A percentile compares a stretch with the other conserved stretches of the same genome.
phyloP scores from a whole-genome alignment of 2,797 vertebrate species.

The Smutsia gigantea region DNA sequence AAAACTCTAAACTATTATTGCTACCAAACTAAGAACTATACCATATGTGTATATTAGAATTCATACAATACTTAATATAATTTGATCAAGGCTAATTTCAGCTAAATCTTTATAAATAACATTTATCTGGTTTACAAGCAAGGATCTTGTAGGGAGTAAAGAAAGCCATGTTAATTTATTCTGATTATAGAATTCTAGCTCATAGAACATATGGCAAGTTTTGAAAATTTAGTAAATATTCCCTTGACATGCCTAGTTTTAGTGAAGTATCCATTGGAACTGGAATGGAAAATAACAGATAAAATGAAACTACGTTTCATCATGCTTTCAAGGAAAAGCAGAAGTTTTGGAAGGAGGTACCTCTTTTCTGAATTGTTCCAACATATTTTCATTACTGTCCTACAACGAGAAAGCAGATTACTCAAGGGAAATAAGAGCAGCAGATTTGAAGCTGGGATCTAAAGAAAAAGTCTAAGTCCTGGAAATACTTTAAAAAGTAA shows the following conservation, averaged over 20 bases:
- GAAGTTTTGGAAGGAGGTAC: neutral
- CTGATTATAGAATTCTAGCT: constrained; percentile 56
- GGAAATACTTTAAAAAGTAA: constrained; percentile 32
- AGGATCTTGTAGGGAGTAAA: neutral
- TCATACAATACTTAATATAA: neutral
- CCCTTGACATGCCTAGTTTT: constrained; percentile 37
- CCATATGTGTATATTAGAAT: neutral
- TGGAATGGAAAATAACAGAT: constrained; percentile 39
- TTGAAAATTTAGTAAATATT: constrained; percentile 57
- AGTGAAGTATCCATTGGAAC: constrained; percentile 43
- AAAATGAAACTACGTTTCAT: constrained; percentile 21
- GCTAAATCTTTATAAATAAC: constrained; percentile 1
- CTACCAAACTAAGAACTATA: neutral
- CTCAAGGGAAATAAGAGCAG: neutral
- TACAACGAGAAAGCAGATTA: constrained; percentile 7
- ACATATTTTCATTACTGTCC: neutral
- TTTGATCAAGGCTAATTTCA: neutral
- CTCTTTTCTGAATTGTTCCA: neutral
- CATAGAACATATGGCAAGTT: constrained; percentile 39
- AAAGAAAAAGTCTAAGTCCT: constrained; percentile 37
- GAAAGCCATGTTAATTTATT: constrained; percentile 54
- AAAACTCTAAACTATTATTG: neutral
- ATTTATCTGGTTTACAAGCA: constrained; percentile 19
- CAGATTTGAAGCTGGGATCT: neutral
- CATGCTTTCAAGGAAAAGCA: constrained; percentile 28